Percentiles rank a stretch among this genome's conserved stretches.
Conservation (phyloP, 2,113 vertebrate genomes). For the Micromys minutus region DNA sequence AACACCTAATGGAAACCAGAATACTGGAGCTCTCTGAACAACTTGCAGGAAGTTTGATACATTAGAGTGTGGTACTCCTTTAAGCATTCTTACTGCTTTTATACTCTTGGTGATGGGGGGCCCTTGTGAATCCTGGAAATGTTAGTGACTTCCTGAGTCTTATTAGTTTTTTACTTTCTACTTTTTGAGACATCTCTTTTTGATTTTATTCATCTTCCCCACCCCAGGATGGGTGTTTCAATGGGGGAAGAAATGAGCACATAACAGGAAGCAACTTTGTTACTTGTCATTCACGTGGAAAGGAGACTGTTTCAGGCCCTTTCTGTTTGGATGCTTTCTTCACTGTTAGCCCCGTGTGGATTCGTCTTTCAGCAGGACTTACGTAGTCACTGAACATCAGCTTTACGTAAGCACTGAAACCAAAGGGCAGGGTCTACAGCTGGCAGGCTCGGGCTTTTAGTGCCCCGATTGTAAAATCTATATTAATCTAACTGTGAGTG, state of each 20-base stretch:
- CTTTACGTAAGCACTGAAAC: not conserved
- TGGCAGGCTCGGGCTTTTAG: not conserved
- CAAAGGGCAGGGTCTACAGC: not conserved
- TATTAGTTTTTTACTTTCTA: not conserved
- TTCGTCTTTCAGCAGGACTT: not conserved
- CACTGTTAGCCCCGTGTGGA: not conserved
- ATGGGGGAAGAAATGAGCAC: not conserved
- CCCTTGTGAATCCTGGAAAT: not conserved
- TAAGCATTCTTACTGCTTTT: not conserved
- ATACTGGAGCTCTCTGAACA: not conserved
- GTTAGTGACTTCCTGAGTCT: not conserved
- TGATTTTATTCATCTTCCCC: not conserved
- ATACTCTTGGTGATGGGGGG: not conserved
- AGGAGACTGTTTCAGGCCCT: not conserved
- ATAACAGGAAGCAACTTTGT: not conserved
- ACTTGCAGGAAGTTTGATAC: not conserved
- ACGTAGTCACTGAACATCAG: not conserved
- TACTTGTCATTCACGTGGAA: not conserved
- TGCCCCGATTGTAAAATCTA: not conserved
- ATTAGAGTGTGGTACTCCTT: not conserved
- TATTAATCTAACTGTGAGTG: not conserved
- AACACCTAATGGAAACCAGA: not conserved
- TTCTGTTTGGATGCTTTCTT: not conserved
- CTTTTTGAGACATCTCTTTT: not conserved
- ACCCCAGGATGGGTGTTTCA: not conserved